Conservation (phyloP, 2,888 invertebrate species). For the Augiades crinisus region DNA sequence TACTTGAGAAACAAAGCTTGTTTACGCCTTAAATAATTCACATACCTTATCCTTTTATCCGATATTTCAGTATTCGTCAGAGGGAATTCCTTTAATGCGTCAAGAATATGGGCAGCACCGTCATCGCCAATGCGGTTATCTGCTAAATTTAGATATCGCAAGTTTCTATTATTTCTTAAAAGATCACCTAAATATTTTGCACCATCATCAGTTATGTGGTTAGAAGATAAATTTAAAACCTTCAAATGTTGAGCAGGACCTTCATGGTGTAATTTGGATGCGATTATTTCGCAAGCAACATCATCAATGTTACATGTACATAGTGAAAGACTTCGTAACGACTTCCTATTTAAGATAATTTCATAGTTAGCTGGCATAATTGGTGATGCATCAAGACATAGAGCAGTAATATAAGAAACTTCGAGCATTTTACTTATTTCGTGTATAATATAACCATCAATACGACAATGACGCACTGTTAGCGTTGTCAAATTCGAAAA, state of each 20-base stretch:
- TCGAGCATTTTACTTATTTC: constrained; percentile 48
- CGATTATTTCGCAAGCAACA: constrained; percentile 42
- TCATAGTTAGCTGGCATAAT: constrained; percentile 42
- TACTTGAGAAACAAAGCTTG: constrained; percentile 29
- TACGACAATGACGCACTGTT: constrained; percentile 39
- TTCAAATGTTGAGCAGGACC: constrained; percentile 44
- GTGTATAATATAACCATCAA: constrained; percentile 43
- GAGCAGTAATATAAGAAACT: constrained; percentile 44
- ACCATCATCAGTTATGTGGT: constrained; percentile 57
- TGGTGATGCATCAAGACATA: constrained; percentile 49
- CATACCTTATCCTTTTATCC: constrained; percentile 35
- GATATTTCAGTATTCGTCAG: constrained; percentile 44
- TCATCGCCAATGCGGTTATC: constrained; percentile 51
- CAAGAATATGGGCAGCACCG: constrained; percentile 47
- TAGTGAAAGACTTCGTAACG: constrained; percentile 46
- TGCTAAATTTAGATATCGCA: constrained; percentile 59
- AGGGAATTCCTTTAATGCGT: constrained; percentile 47
- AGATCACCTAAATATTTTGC: constrained; percentile 47
- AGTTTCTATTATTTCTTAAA: constrained; percentile 53
- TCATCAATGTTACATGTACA: constrained; percentile 51
- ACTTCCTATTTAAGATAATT: constrained; percentile 39
- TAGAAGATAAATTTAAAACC: constrained; percentile 54
- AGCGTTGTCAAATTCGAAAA: constrained; percentile 42
- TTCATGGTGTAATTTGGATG: constrained; percentile 38
- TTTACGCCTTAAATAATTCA: constrained; percentile 34